Base-by-base conservation (phyloP, 2,888 invertebrate genomes). In the Meganola albula region DNA sequence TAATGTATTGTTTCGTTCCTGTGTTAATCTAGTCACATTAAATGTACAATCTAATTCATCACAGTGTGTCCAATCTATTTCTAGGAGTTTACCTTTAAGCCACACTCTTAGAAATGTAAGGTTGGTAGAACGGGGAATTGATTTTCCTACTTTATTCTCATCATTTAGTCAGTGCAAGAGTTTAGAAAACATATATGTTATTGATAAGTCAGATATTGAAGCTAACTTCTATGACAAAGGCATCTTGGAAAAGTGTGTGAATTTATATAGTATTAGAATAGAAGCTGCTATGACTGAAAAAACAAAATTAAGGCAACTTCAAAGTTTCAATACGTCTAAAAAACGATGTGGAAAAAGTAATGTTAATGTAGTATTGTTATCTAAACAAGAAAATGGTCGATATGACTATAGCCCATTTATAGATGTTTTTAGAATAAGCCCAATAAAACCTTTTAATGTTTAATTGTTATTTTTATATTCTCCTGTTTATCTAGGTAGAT, bases 151-250 rank as follows among this genome's bases (percentile, higher is more conserved):
- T n/a, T 34, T 80, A 29, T 74, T 78, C 48, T 38, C 53, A 24
- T 52, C 63, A 27, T 53, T 82, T 34, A 63, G 69, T 33, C 60
- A 70, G 47, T 75, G 76, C 58, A 47, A 31, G 12, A 59, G 48
- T 12, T 53, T 83, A 45, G 77, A 82, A 63, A 82, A 76, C 58
- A 56, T 83, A 38, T 53, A 67, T 47, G 39, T 80, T 25, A 16
- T 56, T 3, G 77, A 79, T 38, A n/a, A n/a, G 12, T 24, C 1
- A 44, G 31, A 27, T 26, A 32, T 24, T 18, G 49, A 62, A 9
- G 40, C 25, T 31, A 62, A 58, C n/a, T 40, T 48, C 61, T 21
- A 25, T 74, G 10, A 51, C 54, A 12, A 53, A 74, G 11, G 47
- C 14, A 31, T 83, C 27, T 56, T 82, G 33, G 44, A 65, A 33